Conservation (phyloP, 2,113 vertebrate genomes). For the Orcinus orca region DNA sequence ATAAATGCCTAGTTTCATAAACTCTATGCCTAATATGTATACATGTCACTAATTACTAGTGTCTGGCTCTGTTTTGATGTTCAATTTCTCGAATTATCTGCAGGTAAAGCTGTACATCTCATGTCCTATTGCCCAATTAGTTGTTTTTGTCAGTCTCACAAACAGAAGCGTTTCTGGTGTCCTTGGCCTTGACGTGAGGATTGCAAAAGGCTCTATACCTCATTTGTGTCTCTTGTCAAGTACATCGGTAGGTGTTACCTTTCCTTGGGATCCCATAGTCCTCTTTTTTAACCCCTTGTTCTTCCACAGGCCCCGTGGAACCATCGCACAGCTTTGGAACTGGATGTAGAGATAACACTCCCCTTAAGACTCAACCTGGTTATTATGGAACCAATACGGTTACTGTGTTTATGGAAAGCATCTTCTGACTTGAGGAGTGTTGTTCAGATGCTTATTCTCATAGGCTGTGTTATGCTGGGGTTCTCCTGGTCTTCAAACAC, state of each 20-base stretch:
- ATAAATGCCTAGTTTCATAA: background rate
- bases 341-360: background rate
- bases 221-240: background rate
- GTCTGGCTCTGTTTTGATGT: background rate
- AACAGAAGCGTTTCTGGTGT: background rate
- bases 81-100: background rate
- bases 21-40: background rate
- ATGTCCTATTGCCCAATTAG: background rate
- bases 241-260: background rate
- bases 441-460: background rate
- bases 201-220: background rate
- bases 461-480: background rate
- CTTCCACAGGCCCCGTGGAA: background rate
- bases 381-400: accelerated
- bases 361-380: background rate
- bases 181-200: background rate
- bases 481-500: background rate
- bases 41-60: background rate
- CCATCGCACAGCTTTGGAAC: accelerated
- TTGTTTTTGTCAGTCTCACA: background rate
- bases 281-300: background rate
- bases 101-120: background rate
- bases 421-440: accelerated
- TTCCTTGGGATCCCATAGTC: background rate
- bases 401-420: background rate